phyloP scores from a whole-genome alignment of 1,140 invertebrate species.

The Liolophura sinensis region DNA sequence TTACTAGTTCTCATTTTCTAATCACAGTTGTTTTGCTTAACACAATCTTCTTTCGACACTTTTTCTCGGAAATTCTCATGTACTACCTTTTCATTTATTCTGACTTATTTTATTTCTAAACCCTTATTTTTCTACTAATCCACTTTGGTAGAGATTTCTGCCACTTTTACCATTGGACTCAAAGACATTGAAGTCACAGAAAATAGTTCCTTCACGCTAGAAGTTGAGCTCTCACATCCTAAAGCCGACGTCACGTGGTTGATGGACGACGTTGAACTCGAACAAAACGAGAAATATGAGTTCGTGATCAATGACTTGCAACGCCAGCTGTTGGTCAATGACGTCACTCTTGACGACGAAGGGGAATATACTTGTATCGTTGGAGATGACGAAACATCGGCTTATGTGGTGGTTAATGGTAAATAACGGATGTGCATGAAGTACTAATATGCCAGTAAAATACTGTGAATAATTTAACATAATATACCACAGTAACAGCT shows the following conservation, averaged over 20 bases:
- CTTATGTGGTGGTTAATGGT: background rate
- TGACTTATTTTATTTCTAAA: too few relatives aligned
- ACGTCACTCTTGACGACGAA: slow-evolving; percentile 33
- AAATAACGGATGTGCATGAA: background rate
- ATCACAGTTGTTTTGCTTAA: too few relatives aligned
- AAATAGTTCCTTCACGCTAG: slow-evolving; percentile 87
- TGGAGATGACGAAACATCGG: slow-evolving; percentile 21
- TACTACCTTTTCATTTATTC: too few relatives aligned
- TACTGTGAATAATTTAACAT: background rate
- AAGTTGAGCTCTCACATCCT: slow-evolving; percentile 66
- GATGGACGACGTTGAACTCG: slow-evolving; percentile 30
- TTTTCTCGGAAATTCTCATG: too few relatives aligned
- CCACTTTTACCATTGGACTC: slow-evolving; percentile 55
- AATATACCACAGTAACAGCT: background rate
- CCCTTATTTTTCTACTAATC: too few relatives aligned
- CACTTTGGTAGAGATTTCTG: too few relatives aligned
- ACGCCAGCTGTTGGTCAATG: slow-evolving; percentile 34
- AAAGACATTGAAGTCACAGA: slow-evolving; percentile 90
- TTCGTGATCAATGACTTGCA: slow-evolving; percentile 26
- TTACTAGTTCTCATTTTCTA: too few relatives aligned
- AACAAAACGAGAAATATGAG: slow-evolving; percentile 21
- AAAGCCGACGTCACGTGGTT: slow-evolving; percentile 38
- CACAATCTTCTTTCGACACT: too few relatives aligned
- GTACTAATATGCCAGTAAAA: background rate
- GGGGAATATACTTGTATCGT: slow-evolving; percentile 32